Percentiles rank a stretch among this genome's conserved stretches.
phyloP scores from a whole-genome alignment of 2,113 vertebrate genomes.

The Epinephelus lanceolatus region DNA sequence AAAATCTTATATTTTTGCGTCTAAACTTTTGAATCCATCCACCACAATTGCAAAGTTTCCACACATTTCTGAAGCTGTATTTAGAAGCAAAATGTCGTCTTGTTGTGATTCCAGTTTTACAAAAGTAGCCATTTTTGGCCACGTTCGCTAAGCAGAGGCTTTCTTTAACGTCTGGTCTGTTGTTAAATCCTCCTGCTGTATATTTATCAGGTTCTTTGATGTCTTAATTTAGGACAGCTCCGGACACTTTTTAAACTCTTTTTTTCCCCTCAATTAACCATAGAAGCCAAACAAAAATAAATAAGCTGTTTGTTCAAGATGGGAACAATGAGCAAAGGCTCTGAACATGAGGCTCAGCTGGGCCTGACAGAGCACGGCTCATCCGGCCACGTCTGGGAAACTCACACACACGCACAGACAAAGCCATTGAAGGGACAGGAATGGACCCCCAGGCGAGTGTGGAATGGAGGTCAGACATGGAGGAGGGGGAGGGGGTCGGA shows the following conservation, averaged over 20 bases:
- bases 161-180: neutral
- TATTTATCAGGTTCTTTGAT: slow-evolving; percentile 78
- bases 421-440: slow-evolving; percentile 56
- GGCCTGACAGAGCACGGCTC: slow-evolving; percentile 67
- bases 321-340: slow-evolving; percentile 84
- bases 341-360: slow-evolving; percentile 75
- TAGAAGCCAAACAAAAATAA: slow-evolving; percentile 78
- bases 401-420: slow-evolving; percentile 51
- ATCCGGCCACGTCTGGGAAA: slow-evolving; percentile 81
- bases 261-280: slow-evolving; percentile 67
- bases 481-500: slow-evolving; percentile 46
- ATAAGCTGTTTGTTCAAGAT: slow-evolving; percentile 80
- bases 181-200: slow-evolving; percentile 48
- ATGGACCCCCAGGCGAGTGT: slow-evolving; percentile 60
- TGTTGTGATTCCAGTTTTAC: neutral
- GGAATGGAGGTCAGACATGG: slow-evolving; percentile 65
- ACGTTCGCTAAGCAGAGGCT: neutral
- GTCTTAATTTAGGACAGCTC: slow-evolving; percentile 78
- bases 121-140: neutral
- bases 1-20: neutral
- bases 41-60: neutral
- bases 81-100: neutral
- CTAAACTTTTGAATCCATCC: neutral
- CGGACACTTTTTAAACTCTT: slow-evolving; percentile 60
- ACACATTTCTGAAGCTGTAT: neutral